phyloP scores from a whole-genome alignment of 2,888 invertebrate genomes.

The Melinaea menophilus region DNA sequence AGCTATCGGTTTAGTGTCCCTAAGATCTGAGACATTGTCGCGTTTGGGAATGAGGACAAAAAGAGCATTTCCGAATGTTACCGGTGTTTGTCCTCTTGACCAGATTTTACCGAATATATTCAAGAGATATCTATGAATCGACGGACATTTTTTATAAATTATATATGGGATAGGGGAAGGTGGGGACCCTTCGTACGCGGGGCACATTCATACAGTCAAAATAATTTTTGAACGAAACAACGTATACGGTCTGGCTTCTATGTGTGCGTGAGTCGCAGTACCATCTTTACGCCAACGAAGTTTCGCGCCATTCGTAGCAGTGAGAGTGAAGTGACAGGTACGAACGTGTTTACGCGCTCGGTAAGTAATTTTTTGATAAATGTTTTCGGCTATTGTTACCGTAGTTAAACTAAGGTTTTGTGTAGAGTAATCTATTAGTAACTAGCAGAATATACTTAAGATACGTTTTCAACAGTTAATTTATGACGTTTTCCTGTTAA shows the following conservation, averaged over 20 bases:
- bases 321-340: conserved; percentile 9
- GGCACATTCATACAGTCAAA: conserved; percentile 12
- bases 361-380: conserved; percentile 11
- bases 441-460: conserved; percentile 11
- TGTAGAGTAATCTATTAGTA: conserved; percentile 8
- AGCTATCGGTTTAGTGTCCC: too few relatives aligned
- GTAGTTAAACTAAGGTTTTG: conserved; percentile 10
- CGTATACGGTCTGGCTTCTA: conserved; percentile 7
- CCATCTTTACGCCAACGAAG: conserved; percentile 5
- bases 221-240: conserved; percentile 9
- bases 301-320: conserved; percentile 11
- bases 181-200: neutral
- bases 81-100: too few relatives aligned
- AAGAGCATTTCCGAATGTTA: too few relatives aligned
- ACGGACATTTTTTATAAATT: too few relatives aligned
- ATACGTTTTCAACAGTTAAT: conserved; percentile 12
- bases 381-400: conserved; percentile 8
- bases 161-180: too few relatives aligned
- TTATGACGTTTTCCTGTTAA: conserved; percentile 10
- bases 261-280: conserved; percentile 8
- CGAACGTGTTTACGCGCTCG: conserved; percentile 12
- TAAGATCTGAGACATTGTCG: too few relatives aligned
- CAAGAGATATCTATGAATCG: too few relatives aligned
- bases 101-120: too few relatives aligned
- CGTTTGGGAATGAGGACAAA: too few relatives aligned